Conservation (phyloP, 2,113 vertebrate genomes). For the Hemiprocne comata region DNA sequence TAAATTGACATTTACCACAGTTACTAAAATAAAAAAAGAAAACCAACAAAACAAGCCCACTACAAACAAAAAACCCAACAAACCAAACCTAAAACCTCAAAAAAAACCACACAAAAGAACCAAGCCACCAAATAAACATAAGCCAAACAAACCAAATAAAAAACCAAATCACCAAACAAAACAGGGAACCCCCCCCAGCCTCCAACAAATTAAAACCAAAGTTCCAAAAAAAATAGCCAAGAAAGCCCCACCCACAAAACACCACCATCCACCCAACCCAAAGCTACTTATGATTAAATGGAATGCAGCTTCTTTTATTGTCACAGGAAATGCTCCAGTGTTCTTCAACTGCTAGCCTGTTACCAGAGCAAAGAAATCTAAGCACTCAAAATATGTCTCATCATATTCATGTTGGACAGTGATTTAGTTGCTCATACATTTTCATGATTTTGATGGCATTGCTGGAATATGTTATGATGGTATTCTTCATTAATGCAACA, state of each 20-base stretch:
- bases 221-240: neutral
- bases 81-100: neutral
- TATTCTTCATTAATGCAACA: neutral
- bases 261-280: neutral
- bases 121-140: too few relatives aligned
- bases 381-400: neutral
- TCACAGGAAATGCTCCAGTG: neutral
- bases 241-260: neutral
- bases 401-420: neutral
- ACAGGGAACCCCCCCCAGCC: too few relatives aligned
- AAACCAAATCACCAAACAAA: neutral
- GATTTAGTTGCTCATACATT: neutral
- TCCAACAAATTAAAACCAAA: neutral
- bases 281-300: neutral
- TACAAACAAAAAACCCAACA: neutral
- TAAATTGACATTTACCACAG: neutral
- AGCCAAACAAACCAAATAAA: neutral
- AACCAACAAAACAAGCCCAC: too few relatives aligned
- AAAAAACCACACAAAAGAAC: neutral
- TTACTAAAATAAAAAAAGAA: neutral
- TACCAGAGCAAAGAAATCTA: neutral
- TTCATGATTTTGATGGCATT: neutral
- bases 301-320: neutral
- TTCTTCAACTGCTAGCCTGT: neutral
- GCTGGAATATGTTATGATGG: neutral